These are phyloP conservation scores for Stomatorhinus ivindoensis DNA, from an alignment of 2,113 vertebrate species.

Conservation along the genomic window DNA sequence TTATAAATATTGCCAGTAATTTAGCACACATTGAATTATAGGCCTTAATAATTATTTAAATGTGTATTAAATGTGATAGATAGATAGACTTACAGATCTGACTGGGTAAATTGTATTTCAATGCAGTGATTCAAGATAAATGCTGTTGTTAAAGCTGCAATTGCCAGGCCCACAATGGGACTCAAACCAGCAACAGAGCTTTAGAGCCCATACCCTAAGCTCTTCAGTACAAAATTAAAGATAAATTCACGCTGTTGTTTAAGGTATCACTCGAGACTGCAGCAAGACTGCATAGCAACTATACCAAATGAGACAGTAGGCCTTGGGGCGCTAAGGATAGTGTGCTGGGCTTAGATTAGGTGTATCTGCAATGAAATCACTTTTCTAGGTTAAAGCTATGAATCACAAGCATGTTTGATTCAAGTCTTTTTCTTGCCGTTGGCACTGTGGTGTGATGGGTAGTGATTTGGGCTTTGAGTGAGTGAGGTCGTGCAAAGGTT, in stretches of 20 bases:
- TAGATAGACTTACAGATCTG: not conserved
- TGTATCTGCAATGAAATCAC: not conserved
- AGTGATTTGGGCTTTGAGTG: not conserved
- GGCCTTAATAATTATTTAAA: not conserved
- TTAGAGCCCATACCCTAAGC: not conserved
- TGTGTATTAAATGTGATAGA: not conserved
- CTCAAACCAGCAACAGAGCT: not conserved
- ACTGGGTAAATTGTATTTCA: not conserved
- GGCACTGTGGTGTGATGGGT: not conserved
- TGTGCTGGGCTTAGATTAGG: not conserved
- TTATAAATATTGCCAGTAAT: not conserved
- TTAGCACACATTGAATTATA: not conserved
- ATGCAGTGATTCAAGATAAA: not conserved
- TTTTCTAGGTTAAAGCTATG: not conserved
- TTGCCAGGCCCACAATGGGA: not conserved
- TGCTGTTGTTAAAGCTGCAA: not conserved
- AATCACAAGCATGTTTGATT: not conserved
- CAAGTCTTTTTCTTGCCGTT: not conserved
- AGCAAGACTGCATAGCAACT: not conserved
- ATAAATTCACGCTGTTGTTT: not conserved
- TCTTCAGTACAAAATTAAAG: not conserved
- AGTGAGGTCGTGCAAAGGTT: not conserved
- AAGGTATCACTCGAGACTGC: not conserved
- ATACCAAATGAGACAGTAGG: not conserved
- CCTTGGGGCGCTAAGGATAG: not conserved